Percentiles rank a stretch among this genome's conserved stretches.
phyloP scores from a whole-genome alignment of 2,797 vertebrate genomes.

The Cyclopterus lumpus region DNA sequence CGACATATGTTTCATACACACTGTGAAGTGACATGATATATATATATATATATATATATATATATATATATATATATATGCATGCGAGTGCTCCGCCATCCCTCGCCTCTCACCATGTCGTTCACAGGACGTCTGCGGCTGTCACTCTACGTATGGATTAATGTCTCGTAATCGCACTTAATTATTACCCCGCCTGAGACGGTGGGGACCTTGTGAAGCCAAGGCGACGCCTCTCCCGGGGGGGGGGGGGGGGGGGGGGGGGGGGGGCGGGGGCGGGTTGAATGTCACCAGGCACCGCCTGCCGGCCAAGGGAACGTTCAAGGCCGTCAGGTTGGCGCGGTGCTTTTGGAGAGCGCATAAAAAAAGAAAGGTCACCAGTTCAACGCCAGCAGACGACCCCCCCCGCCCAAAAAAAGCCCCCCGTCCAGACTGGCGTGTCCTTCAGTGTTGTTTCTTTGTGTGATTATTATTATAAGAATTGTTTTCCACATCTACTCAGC shows the following conservation, averaged over 20 bases:
- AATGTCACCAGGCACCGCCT: slow-evolving; percentile 71
- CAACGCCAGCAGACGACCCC: slow-evolving; percentile 56
- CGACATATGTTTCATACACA: not conserved
- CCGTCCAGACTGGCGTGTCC: slow-evolving; percentile 16
- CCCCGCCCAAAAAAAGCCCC: slow-evolving; percentile 27
- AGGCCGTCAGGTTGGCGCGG: slow-evolving; percentile 64
- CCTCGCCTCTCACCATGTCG: too few relatives aligned
- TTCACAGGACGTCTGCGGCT: slow-evolving; percentile 59
- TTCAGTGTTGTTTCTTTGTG: slow-evolving; percentile 17
- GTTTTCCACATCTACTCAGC: slow-evolving; percentile 26
- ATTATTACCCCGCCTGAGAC: slow-evolving; percentile 73
- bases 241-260: too few relatives aligned
- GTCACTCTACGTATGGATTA: slow-evolving; percentile 73
- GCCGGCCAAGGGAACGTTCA: slow-evolving; percentile 62
- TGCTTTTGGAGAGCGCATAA: slow-evolving; percentile 53
- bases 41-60: too few relatives aligned
- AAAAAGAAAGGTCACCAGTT: slow-evolving; percentile 66
- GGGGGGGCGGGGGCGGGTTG: too few relatives aligned
- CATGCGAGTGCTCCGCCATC: too few relatives aligned
- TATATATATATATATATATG: too few relatives aligned
- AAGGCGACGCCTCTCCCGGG: too few relatives aligned
- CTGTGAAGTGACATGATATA: not conserved
- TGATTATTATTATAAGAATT: not conserved
- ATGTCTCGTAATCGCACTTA: slow-evolving; percentile 77
- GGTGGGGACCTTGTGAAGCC: slow-evolving; percentile 71